These are phyloP conservation scores for Chrysolina haemoptera DNA, from an alignment of 2,888 invertebrate genomes.

Conservation along the genomic window DNA sequence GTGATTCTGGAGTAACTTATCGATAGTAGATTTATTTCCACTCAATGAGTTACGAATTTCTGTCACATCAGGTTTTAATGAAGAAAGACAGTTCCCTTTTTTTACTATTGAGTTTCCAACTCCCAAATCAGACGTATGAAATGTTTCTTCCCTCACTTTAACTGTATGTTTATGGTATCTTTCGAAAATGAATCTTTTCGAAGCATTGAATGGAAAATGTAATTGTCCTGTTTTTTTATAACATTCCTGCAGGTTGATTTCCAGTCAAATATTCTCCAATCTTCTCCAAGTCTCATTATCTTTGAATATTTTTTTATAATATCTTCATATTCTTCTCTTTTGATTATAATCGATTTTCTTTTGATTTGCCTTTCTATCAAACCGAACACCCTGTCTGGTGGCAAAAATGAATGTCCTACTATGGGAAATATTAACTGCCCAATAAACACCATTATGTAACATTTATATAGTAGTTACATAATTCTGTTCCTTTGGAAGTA, in stretches of 20 bases:
- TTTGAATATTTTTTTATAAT: slow-evolving; percentile 27
- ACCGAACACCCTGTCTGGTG: too few species aligned
- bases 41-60: too few species aligned
- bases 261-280: too few species aligned
- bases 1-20: too few species aligned
- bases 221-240: slow-evolving; percentile 23
- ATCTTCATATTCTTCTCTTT: slow-evolving; percentile 23
- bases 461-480: too few species aligned
- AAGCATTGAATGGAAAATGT: slow-evolving; percentile 27
- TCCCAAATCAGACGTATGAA: too few species aligned
- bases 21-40: too few species aligned
- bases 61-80: slow-evolving; percentile 1
- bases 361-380: slow-evolving; percentile 28
- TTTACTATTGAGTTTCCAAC: slow-evolving; percentile 4
- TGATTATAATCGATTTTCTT: slow-evolving; percentile 18
- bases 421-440: too few species aligned
- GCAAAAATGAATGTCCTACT: too few species aligned
- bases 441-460: too few species aligned
- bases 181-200: slow-evolving; percentile 26
- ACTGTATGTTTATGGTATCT: background rate
- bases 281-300: slow-evolving; percentile 26
- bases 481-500: too few species aligned
- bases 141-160: background rate
- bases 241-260: slow-evolving; percentile 17
- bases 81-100: background rate